Base-by-base conservation (phyloP, 1,140 invertebrate species). In the Drosophila seguyi region DNA sequence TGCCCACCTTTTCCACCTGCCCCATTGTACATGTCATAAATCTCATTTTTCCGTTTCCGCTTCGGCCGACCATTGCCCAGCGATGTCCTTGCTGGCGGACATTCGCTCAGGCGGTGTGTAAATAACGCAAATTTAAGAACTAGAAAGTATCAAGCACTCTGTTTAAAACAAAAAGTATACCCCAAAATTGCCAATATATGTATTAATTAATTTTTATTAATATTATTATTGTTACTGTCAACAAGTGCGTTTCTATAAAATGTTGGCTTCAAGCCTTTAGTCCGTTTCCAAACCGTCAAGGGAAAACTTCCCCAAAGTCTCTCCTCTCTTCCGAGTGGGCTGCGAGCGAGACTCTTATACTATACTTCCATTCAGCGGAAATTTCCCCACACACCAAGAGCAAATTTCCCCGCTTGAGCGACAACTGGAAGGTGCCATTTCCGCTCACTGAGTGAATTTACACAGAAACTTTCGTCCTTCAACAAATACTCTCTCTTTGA, bases 21-120 rank as follows among this genome's bases (percentile, higher is more conserved):
- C 50, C 72, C 84, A 83, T 88, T 80, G 76, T 80, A 55, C 81
- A 90, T 78, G 79, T 88, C 85, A 88, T 88, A 88, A 88, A 88
- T 88, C 85, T 88, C 85, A 85, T 88, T 88, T 88, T 88, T 90
- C 85, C 85, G 85, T 67, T 88, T 88, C 85, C 85, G 85, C 75
- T 53, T 74, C 41, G 45, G 57, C 48, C 65, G 69, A 74, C 66
- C 83, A 88, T 45, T 80, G 84, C 52, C 65, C 72, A 39, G 18
- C 45, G 47, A 57, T 52, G 56, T 58, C 36, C 68, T 58, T 63
- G 56, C 39, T 42, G 27, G 27, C n/a, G 39, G 25, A 42, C 39
- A 31, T 39, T 14, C 25, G 45, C 11, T 22, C 18, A 7, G 31
- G 16, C 22, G 25, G 6, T n/a, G 6, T 52, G 59, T 57, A 62